Base-by-base conservation (phyloP, 2,113 vertebrate genomes). In the Hemiscyllium ocellatum region DNA sequence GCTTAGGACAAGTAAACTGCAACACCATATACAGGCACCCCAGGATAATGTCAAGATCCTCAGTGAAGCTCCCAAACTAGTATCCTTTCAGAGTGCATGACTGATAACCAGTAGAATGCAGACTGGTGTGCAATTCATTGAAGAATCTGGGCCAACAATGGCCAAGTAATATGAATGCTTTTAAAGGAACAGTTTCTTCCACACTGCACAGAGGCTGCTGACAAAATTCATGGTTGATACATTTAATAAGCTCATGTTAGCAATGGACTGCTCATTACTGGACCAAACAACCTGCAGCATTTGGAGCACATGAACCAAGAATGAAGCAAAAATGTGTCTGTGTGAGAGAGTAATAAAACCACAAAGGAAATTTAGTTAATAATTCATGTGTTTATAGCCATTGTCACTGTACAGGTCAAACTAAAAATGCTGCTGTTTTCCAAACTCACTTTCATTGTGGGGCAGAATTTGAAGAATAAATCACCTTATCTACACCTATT, bases 251-350 rank as follows among this genome's bases (percentile, higher is more conserved):
- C 97, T 97, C 97, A 97, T 96, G 69, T 89, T 96, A 89, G 96
- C 97, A 97, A 97, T 97, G 96, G 97, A 98, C 97, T 97, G 97
- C 97, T 97, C 97, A 97, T 97, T 96, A 97, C 96, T 96, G 96
- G 96, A 95, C 96, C 96, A 96, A 96, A 97, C 96, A 97, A 96
- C 97, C 96, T n/a, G 80, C 96, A 97, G 96, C 97, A 96, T 96
- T 96, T 96, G 96, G 87, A 97, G 97, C 96, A 96, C 10, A 78
- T 96, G 96, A 96, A 96, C 96, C 96, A 95, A 96, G 97, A 97
- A 97, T 97, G 96, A 97, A 97, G 97, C 97, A 96, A 97, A 97
- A 97, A 96, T 96, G 96, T 96, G 96, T 6, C 37, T 95, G 96
- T 52, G 96, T 95, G 96, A 1, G 42, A 47, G 42, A 85, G 50